Evolutionary conservation across 2,888 invertebrate species (phyloP).

Genomic region (Imbricaverruca yamaguchii): DNA sequence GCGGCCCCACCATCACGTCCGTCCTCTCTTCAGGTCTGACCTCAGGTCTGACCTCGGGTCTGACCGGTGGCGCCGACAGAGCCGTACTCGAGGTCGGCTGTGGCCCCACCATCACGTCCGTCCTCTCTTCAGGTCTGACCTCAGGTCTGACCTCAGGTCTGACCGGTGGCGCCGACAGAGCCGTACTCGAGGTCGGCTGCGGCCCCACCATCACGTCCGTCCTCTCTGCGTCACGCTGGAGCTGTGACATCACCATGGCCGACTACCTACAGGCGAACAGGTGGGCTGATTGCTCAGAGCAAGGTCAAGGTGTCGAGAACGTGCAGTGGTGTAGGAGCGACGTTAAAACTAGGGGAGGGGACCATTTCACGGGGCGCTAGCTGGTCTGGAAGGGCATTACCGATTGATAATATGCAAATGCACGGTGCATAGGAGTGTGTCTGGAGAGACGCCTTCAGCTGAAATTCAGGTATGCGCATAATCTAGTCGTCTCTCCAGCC

Average conservation of each 20-base stretch:
- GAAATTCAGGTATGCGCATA: too few relatives aligned
- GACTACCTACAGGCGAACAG: slow-evolving; percentile 12
- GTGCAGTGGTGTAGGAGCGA: too few relatives aligned
- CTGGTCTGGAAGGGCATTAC: too few relatives aligned
- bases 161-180: neutral
- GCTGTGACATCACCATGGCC: slow-evolving; percentile 19
- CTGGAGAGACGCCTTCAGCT: too few relatives aligned
- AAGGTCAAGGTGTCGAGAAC: too few relatives aligned
- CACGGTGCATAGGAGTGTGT: too few relatives aligned
- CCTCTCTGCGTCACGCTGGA: slow-evolving; percentile 22
- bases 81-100: slow-evolving; percentile 24
- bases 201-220: slow-evolving; percentile 25
- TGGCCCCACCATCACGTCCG: slow-evolving; percentile 25
- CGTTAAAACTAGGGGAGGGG: too few relatives aligned
- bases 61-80: neutral
- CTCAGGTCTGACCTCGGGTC: neutral
- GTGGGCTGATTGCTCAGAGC: neutral
- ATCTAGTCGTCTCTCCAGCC: too few relatives aligned
- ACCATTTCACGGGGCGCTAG: too few relatives aligned
- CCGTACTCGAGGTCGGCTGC: slow-evolving; percentile 25
- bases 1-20: slow-evolving; percentile 25
- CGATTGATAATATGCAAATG: too few relatives aligned
- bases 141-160: neutral
- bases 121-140: slow-evolving; percentile 2
- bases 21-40: too few relatives aligned